Evolutionary conservation across 2,797 vertebrate genomes (phyloP).

Genomic region (Leptoclinus maculatus): DNA sequence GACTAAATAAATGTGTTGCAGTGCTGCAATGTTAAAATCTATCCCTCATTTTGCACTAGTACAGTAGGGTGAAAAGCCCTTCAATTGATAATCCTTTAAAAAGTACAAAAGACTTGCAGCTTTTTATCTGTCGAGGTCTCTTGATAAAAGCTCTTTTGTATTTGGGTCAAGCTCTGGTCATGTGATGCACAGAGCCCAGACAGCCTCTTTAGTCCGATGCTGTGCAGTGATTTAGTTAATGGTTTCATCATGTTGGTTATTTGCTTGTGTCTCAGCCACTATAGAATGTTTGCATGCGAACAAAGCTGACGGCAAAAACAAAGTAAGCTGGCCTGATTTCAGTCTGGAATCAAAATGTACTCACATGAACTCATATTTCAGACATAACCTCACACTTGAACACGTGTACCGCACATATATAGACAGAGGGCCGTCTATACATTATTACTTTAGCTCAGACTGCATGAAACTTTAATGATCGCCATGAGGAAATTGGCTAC

Average conservation of each 20-base stretch:
- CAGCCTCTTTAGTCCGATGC: constrained; percentile 40
- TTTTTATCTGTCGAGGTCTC: constrained; percentile 48
- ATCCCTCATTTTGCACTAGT: background rate
- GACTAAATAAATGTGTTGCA: too few species aligned
- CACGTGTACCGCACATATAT: background rate
- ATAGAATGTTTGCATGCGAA: background rate
- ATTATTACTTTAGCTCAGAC: background rate
- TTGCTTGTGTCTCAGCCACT: constrained; percentile 7
- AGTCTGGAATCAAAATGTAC: background rate
- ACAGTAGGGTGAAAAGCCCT: background rate
- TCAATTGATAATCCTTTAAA: constrained; percentile 46
- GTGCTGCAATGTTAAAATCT: background rate
- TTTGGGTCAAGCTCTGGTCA: constrained; percentile 67
- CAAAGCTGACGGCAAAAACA: background rate
- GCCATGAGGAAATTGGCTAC: constrained; percentile 13
- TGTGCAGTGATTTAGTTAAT: constrained; percentile 32
- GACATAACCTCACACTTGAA: background rate
- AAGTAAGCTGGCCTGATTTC: constrained; percentile 13
- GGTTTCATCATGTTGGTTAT: constrained; percentile 21
- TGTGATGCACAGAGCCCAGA: constrained; percentile 49
- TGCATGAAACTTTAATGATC: constrained; percentile 33
- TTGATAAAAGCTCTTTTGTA: constrained; percentile 67
- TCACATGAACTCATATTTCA: background rate
- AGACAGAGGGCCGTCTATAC: background rate
- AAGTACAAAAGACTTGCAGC: constrained; percentile 57